These are phyloP conservation scores for Dicentrarchus labrax DNA, from an alignment of 2,113 vertebrate species.

Conservation along the genomic window DNA sequence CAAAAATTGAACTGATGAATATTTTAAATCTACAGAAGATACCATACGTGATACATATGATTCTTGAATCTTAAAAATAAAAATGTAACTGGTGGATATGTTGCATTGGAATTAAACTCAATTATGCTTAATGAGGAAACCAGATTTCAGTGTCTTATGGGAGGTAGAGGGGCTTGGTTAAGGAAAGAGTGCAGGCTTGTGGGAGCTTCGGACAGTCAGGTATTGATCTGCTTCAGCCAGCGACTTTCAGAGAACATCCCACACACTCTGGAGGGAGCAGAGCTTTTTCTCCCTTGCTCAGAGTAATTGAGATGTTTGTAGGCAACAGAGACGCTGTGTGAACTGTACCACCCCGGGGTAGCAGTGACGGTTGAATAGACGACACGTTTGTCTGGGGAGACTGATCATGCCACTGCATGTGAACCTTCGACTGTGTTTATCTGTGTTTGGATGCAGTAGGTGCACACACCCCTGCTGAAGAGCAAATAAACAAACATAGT, in stretches of 20 bases:
- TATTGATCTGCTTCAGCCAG: slow-evolving; percentile 59
- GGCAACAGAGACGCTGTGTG: slow-evolving; percentile 22
- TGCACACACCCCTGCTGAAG: not conserved
- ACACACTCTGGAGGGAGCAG: slow-evolving; percentile 30
- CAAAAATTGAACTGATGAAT: not conserved
- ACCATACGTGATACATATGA: not conserved
- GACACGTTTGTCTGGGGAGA: not conserved
- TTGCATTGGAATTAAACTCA: not conserved
- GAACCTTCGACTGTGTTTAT: slow-evolving; percentile 1
- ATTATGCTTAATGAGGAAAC: not conserved
- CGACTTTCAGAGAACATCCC: slow-evolving; percentile 49
- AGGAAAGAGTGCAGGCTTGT: slow-evolving; percentile 24
- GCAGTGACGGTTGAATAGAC: not conserved
- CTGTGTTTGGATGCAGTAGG: not conserved
- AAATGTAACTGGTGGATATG: not conserved
- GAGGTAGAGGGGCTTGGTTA: not conserved
- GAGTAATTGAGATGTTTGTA: slow-evolving; percentile 57
- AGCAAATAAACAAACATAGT: not conserved
- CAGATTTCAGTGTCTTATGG: not conserved
- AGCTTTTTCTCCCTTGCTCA: slow-evolving; percentile 25
- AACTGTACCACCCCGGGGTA: not conserved
- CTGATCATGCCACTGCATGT: not conserved
- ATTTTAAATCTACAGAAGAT: not conserved
- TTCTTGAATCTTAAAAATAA: not conserved
- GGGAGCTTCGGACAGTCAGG: slow-evolving; percentile 39